Base-by-base conservation (phyloP, 2,888 invertebrate genomes). In the Pollenia griseotomentosa region DNA sequence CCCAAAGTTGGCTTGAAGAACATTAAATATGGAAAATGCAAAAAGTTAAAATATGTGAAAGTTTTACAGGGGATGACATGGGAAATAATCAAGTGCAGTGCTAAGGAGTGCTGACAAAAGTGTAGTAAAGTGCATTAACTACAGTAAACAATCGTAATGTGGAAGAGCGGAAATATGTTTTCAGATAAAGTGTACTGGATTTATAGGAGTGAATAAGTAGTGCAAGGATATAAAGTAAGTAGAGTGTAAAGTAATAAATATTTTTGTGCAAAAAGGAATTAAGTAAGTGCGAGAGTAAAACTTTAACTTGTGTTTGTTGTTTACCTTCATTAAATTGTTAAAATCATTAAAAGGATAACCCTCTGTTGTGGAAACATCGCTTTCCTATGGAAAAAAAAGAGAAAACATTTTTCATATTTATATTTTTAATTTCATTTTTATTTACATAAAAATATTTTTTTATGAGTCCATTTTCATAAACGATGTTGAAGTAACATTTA, bases 331-430 rank as follows among this genome's bases (percentile, higher is more conserved):
- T 89, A 95, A 93, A 91, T 95, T 95, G 91, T 95, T 95, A 94
- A 95, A 95, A 92, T 95, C 95, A 92, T 95, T 95, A 91, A 95
- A 95, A 80, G 95, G 95, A 92, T 94, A 92, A 83, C 94, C 91
- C 91, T 95, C 95, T 88, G 94, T 95, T 42, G 95, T 95, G 40
- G 95, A 95, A 89, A 94, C 95, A 92, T 95, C 95, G 92, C 95
- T 95, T 86, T 94, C 95, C 95, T 95, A 89, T 74, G 33, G 1
- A 33, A 23, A 83, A 73, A 74, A 55, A 68, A 71, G 44, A 80
- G 53, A 85, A 82, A 5, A 68, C n/a, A 74, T 19, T 66, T 42
- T 44, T 61, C 55, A 33, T 23, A 70, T 44, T n/a, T 42, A 8
- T 66, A 23, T 85, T 46, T 75, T 12, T 65, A 11, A 14, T 19